These are phyloP conservation scores for Andrena dorsata DNA, from an alignment of 2,888 invertebrate species.

Conservation along the genomic window DNA sequence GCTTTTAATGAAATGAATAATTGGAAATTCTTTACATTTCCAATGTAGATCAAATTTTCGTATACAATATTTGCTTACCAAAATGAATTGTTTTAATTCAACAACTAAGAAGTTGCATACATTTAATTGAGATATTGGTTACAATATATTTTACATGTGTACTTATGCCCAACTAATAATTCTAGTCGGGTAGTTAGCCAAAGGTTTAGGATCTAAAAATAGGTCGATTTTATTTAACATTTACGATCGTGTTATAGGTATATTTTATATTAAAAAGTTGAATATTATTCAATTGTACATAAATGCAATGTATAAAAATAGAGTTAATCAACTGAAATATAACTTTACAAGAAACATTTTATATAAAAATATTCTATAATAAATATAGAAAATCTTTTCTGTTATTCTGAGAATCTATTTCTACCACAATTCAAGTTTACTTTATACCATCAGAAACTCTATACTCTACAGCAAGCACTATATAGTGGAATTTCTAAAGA, in stretches of 20 bases:
- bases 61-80: not conserved
- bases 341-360: not conserved
- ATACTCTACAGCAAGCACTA: not conserved
- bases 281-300: constrained; percentile 6
- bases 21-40: not conserved
- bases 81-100: no score
- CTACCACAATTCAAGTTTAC: no score
- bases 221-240: constrained; percentile 2
- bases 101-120: not conserved
- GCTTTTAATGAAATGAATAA: constrained; percentile 12
- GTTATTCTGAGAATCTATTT: no score
- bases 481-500: not conserved
- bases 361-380: not conserved
- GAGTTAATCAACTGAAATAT: not conserved
- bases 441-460: not conserved
- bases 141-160: not conserved
- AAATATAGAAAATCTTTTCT: no score
- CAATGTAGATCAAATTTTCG: not conserved
- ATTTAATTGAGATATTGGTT: not conserved
- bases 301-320: constrained; percentile 14
- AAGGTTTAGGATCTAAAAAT: not conserved
- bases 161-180: no score
- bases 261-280: not conserved
- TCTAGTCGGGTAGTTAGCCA: no score
- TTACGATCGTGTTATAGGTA: not conserved